Evolutionary conservation across 2,888 invertebrate species (phyloP).

Genomic region (Ophraella communa): DNA sequence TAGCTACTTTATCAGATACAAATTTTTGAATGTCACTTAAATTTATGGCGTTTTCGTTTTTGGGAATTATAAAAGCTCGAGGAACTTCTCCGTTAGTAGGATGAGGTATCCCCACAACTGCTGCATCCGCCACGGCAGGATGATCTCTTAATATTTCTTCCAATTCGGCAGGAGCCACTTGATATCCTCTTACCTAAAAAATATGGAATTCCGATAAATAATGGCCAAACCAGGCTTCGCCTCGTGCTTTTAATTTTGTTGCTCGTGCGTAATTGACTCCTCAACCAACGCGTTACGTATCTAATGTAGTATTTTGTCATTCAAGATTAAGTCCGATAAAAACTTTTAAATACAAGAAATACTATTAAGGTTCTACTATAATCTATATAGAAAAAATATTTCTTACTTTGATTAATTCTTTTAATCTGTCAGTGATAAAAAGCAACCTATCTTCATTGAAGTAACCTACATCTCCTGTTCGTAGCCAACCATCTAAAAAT

Average conservation of each 20-base stretch:
- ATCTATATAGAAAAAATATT: not conserved
- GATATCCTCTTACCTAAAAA: slow-evolving; percentile 51
- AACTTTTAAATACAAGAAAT: too few relatives aligned
- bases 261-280: too few relatives aligned
- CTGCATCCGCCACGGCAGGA: slow-evolving; percentile 79
- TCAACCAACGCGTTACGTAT: too few relatives aligned
- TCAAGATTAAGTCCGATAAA: too few relatives aligned
- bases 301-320: too few relatives aligned
- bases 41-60: slow-evolving; percentile 54
- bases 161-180: slow-evolving; percentile 90
- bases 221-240: too few relatives aligned
- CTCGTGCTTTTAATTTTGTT: too few relatives aligned
- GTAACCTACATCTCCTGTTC: slow-evolving; percentile 68
- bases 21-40: slow-evolving; percentile 68
- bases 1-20: slow-evolving; percentile 72
- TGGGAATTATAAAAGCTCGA: slow-evolving; percentile 73
- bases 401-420: slow-evolving; percentile 78
- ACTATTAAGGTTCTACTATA: too few relatives aligned
- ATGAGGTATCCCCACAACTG: slow-evolving; percentile 80
- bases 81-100: slow-evolving; percentile 75
- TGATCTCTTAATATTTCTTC: slow-evolving; percentile 77
- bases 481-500: slow-evolving; percentile 72
- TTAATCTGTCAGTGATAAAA: slow-evolving; percentile 77
- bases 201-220: not conserved
- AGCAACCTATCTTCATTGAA: slow-evolving; percentile 71